Percentiles rank a stretch among this genome's conserved stretches.
phyloP scores from a whole-genome alignment of 2,888 invertebrate species.

The Sinelater perroti region DNA sequence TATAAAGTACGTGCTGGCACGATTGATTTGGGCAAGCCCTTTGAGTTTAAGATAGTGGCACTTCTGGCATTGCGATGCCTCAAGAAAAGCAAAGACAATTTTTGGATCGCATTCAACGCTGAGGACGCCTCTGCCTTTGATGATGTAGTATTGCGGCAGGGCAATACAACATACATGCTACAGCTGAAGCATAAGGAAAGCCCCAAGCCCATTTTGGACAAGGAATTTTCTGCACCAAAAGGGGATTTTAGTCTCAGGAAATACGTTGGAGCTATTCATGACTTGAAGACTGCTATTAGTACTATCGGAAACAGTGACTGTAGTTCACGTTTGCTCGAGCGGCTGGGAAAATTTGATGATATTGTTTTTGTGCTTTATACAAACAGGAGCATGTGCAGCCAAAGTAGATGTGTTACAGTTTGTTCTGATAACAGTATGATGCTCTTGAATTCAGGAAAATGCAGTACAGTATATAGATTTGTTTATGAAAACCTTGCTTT shows the following conservation, averaged over 20 bases:
- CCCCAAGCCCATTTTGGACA: neutral
- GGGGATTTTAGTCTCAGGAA: conserved; percentile 9
- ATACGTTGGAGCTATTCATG: neutral
- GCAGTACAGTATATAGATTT: neutral
- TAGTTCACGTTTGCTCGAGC: no score
- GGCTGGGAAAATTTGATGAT: neutral
- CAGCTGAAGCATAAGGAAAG: conserved; percentile 19
- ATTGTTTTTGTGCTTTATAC: conserved; percentile 7
- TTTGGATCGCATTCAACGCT: conserved; percentile 7
- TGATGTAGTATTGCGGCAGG: conserved; percentile 7
- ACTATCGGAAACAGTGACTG: neutral
- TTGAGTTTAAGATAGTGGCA: conserved; percentile 12
- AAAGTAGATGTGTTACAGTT: no score
- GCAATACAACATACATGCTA: neutral
- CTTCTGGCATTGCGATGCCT: conserved; percentile 5
- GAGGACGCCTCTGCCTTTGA: conserved; percentile 11
- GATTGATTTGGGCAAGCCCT: conserved; percentile 1
- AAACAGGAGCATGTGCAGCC: no score
- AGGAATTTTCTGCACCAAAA: neutral
- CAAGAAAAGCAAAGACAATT: neutral
- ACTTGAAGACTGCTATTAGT: neutral
- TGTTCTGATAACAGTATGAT: neutral
- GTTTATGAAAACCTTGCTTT: neutral
- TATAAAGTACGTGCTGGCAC: conserved; percentile 12
- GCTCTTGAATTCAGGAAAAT: neutral